Conservation (phyloP, 2,113 vertebrate genomes). For the Saccopteryx bilineata region DNA sequence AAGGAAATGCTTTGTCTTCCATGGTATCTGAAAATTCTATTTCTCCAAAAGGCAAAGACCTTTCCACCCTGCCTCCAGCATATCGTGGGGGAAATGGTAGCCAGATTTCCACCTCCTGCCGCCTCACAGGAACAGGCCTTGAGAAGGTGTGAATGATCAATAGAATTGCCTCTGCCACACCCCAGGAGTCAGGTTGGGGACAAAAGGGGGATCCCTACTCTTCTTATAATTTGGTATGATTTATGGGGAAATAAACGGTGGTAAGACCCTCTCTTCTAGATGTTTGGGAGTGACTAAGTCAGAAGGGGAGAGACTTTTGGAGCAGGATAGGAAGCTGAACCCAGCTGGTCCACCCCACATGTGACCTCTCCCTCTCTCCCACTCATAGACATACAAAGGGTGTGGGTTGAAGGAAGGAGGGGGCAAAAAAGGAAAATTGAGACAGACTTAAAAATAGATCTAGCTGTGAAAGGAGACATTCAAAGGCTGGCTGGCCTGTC, state of each 20-base stretch:
- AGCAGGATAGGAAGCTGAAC: not conserved
- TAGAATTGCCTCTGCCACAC: not conserved
- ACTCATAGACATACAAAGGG: not conserved
- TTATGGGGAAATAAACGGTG: not conserved
- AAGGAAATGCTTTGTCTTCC: not conserved
- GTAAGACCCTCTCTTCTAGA: not conserved
- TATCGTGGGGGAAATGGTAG: not conserved
- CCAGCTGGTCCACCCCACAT: not conserved
- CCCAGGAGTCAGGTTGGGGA: not conserved
- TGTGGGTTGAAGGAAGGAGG: conserved; percentile 55
- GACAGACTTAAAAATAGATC: conserved; percentile 73
- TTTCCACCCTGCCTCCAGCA: not conserved
- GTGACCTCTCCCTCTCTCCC: not conserved
- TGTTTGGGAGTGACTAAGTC: not conserved
- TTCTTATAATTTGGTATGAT: not conserved
- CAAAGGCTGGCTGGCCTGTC: not conserved
- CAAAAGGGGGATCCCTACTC: not conserved
- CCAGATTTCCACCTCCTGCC: not conserved
- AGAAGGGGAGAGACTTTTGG: not conserved
- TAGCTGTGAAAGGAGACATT: conserved; percentile 52
- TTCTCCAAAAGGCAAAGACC: conserved; percentile 16
- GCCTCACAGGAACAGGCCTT: not conserved
- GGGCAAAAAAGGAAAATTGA: not conserved
- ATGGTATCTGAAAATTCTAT: not conserved
- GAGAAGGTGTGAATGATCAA: not conserved